Percentiles rank a stretch among this genome's conserved stretches.
Conservation (phyloP, 2,888 invertebrate genomes). For the Xanthorhoe designata region DNA sequence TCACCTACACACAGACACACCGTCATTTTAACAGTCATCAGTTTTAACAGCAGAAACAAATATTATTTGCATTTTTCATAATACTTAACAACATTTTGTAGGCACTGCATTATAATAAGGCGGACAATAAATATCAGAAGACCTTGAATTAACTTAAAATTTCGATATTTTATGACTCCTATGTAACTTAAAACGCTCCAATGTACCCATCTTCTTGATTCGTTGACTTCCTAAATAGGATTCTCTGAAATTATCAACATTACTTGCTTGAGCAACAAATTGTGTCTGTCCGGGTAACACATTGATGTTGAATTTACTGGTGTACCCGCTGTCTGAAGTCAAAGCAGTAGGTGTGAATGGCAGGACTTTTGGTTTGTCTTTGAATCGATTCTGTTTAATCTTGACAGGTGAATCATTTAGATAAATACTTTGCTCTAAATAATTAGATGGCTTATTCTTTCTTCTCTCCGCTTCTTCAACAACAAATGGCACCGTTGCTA, state of each 20-base stretch:
- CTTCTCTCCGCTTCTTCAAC: slow-evolving; percentile 64
- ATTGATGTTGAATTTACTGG: slow-evolving; percentile 74
- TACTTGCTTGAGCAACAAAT: slow-evolving; percentile 66
- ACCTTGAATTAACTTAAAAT: slow-evolving; percentile 56
- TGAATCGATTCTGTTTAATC: slow-evolving; percentile 52
- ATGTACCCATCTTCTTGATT: slow-evolving; percentile 68
- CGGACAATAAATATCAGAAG: slow-evolving; percentile 38
- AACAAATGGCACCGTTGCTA: slow-evolving; percentile 69
- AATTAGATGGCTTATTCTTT: slow-evolving; percentile 73
- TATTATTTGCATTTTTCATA: slow-evolving; percentile 8
- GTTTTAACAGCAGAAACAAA: not conserved
- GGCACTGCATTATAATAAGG: slow-evolving; percentile 46
- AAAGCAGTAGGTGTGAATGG: slow-evolving; percentile 73
- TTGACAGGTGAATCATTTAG: slow-evolving; percentile 59
- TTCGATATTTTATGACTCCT: slow-evolving; percentile 71
- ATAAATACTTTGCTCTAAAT: slow-evolving; percentile 76
- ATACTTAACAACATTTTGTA: slow-evolving; percentile 23
- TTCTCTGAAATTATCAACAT: slow-evolving; percentile 65
- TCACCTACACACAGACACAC: not conserved
- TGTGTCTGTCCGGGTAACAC: slow-evolving; percentile 64
- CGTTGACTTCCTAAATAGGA: slow-evolving; percentile 64
- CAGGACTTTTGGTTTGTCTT: slow-evolving; percentile 66
- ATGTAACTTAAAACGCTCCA: slow-evolving; percentile 68
- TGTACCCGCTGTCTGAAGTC: slow-evolving; percentile 72
- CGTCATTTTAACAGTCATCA: not conserved